These are phyloP conservation scores for Peribatodes rhomboidaria DNA, from an alignment of 2,888 invertebrate genomes.

Conservation along the genomic window DNA sequence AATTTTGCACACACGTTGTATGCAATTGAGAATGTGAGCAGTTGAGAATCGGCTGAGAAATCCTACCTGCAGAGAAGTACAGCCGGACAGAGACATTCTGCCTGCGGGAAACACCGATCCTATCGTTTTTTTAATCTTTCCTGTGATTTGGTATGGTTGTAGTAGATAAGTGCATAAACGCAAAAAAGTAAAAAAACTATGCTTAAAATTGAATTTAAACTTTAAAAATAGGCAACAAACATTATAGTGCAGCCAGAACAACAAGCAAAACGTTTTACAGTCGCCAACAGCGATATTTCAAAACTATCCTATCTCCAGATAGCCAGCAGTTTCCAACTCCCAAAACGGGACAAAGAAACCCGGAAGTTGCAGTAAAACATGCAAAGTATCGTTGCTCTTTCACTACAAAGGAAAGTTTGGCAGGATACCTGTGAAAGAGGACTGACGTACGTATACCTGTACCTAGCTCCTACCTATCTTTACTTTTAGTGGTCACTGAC, in stretches of 20 bases:
- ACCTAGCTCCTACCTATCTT: too few relatives aligned
- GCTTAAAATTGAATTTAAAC: background rate
- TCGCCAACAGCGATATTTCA: slow-evolving; percentile 26
- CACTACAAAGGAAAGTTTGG: slow-evolving; percentile 25
- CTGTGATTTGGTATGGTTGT: too few relatives aligned
- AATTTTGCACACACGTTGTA: too few relatives aligned
- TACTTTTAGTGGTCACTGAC: too few relatives aligned
- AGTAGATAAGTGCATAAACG: too few relatives aligned
- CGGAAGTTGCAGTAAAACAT: slow-evolving; percentile 30
- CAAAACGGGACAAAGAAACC: slow-evolving; percentile 25
- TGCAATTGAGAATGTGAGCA: too few relatives aligned
- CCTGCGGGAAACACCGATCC: too few relatives aligned
- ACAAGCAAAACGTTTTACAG: slow-evolving; percentile 20
- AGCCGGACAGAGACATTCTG: too few relatives aligned
- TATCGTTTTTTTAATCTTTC: too few relatives aligned
- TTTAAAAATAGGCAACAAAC: background rate
- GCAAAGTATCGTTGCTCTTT: slow-evolving; percentile 27
- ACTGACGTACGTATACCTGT: background rate
- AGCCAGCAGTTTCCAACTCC: slow-evolving; percentile 19
- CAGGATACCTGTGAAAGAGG: slow-evolving; percentile 18
- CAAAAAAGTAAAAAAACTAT: too few relatives aligned
- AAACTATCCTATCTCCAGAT: slow-evolving; percentile 23
- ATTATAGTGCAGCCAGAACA: background rate
- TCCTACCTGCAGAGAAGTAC: too few relatives aligned
- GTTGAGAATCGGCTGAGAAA: too few relatives aligned